A percentile compares a stretch with the other conserved stretches of the same genome.
Conservation (phyloP, 2,888 invertebrate genomes). For the Aphrophora alni region DNA sequence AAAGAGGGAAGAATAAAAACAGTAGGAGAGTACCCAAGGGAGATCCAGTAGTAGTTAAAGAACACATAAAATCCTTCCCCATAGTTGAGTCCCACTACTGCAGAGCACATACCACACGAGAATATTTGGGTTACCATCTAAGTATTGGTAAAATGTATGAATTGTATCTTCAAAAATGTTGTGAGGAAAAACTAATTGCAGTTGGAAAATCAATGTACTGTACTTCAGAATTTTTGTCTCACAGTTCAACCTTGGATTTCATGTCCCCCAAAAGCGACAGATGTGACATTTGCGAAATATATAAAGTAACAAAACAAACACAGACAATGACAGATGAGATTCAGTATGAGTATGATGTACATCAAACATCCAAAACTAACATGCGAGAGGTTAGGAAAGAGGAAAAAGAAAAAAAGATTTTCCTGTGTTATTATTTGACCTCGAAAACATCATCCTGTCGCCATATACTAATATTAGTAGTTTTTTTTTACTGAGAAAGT, state of each 20-base stretch:
- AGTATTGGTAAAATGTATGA: constrained; percentile 34
- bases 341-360: constrained; percentile 12
- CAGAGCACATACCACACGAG: constrained; percentile 23
- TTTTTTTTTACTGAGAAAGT: constrained; percentile 29
- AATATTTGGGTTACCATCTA: constrained; percentile 28
- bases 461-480: constrained; percentile 28
- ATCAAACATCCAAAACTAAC: constrained; percentile 17
- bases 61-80: constrained; percentile 33
- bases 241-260: constrained; percentile 24
- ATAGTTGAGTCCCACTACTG: constrained; percentile 33
- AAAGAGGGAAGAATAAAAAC: constrained; percentile 24
- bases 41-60: constrained; percentile 10
- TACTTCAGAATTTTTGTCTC: constrained; percentile 30
- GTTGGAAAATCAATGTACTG: constrained; percentile 28
- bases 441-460: constrained; percentile 26
- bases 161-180: constrained; percentile 29
- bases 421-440: constrained; percentile 13
- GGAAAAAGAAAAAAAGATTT: not conserved
- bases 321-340: constrained; percentile 24
- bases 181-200: constrained; percentile 10
- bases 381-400: constrained; percentile 25
- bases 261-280: constrained; percentile 25
- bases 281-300: constrained; percentile 31
- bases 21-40: constrained; percentile 26
- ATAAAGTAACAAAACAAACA: constrained; percentile 19